These are phyloP conservation scores for Diplosoma virens DNA, from an alignment of 23 tunicate genomes.

Conservation along the genomic window DNA sequence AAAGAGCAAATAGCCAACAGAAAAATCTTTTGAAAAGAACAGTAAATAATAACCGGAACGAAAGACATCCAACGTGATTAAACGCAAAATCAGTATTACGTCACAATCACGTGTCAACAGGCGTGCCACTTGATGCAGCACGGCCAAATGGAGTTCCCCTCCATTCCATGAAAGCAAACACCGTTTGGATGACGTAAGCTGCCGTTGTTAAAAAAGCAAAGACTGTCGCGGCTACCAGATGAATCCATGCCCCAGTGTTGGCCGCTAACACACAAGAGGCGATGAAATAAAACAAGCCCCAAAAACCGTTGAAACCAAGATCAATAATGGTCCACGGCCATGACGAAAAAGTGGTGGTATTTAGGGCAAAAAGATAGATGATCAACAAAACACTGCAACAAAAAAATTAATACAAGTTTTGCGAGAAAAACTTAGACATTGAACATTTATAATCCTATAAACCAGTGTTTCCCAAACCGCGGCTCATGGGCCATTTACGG, in stretches of 20 bases:
- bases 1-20: no score
- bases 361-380: slow-evolving; percentile 52
- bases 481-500: no score
- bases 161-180: slow-evolving; percentile 45
- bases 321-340: slow-evolving; percentile 77
- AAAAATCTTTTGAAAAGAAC: no score
- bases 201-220: slow-evolving; percentile 44
- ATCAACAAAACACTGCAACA: slow-evolving; percentile 49
- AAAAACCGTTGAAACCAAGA: slow-evolving; percentile 52
- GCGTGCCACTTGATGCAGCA: no score
- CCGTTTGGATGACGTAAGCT: slow-evolving; percentile 44
- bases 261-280: slow-evolving; percentile 72
- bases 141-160: no score
- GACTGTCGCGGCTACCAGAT: slow-evolving; percentile 27
- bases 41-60: no score
- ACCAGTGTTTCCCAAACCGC: no score
- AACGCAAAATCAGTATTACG: no score
- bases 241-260: background rate
- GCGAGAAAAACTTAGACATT: no score
- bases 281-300: slow-evolving; percentile 68
- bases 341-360: slow-evolving; percentile 36
- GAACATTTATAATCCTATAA: no score
- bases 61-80: no score
- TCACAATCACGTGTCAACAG: background rate
- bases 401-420: no score